Evolutionary conservation across 2,113 vertebrate species (phyloP).

Genomic region (Lipotes vexillifer): DNA sequence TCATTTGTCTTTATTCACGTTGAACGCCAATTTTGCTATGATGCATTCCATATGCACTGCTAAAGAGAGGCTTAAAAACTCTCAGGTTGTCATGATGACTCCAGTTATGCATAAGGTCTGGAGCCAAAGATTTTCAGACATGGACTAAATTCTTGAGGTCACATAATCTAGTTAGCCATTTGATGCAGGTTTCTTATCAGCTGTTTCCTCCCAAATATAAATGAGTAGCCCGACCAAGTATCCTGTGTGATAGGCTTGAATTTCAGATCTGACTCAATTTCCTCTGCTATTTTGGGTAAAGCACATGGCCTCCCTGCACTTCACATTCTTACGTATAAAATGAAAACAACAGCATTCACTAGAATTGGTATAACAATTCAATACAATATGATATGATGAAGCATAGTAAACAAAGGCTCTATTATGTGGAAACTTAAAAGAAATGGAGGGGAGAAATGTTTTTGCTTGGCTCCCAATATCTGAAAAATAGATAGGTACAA

Average conservation of each 20-base stretch:
- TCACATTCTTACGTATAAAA: not conserved
- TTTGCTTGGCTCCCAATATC: not conserved
- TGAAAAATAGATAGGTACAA: not conserved
- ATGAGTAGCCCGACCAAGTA: not conserved
- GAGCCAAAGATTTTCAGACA: not conserved
- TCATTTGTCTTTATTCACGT: not conserved
- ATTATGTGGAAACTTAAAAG: not conserved
- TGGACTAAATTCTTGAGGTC: not conserved
- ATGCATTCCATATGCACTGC: not conserved
- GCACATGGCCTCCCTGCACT: not conserved
- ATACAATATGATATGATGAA: not conserved
- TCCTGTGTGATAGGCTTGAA: not conserved
- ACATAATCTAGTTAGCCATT: not conserved
- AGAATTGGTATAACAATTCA: not conserved
- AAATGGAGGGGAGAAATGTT: not conserved
- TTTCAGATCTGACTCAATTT: not conserved
- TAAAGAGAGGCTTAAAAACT: not conserved
- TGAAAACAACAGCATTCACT: not conserved
- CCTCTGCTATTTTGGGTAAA: not conserved
- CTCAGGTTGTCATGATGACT: not conserved
- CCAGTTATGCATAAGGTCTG: not conserved
- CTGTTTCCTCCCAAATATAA: not conserved
- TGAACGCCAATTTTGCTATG: not conserved
- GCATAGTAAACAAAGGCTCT: not conserved
- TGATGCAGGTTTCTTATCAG: not conserved